Evolutionary conservation across 92 coral and sea anemone species (phyloP).

Genomic region (Metridium senile): DNA sequence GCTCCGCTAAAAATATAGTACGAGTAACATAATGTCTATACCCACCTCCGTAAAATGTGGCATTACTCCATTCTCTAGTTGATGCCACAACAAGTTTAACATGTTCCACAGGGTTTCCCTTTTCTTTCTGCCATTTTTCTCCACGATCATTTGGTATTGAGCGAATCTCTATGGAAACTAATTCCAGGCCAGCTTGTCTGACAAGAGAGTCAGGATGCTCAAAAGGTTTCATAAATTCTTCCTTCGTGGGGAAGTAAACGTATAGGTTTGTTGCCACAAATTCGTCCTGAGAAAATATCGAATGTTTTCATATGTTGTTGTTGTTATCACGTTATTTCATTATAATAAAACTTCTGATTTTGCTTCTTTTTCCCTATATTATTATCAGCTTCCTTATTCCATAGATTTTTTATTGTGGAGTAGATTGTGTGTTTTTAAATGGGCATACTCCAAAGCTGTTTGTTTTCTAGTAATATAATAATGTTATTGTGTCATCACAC

Average conservation of each 20-base stretch:
- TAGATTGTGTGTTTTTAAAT: no score
- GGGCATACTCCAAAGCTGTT: no score
- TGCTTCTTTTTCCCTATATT: no score
- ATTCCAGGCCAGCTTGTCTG: conserved; percentile 41
- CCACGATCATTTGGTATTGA: conserved; percentile 6
- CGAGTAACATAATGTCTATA: background rate
- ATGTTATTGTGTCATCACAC: no score
- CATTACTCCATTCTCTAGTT: conserved; percentile 31
- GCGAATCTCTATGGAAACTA: conserved; percentile 43
- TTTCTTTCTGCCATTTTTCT: conserved; percentile 27
- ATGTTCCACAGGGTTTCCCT: conserved; percentile 35
- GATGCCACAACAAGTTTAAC: conserved; percentile 9
- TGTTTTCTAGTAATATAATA: no score
- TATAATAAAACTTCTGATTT: no score
- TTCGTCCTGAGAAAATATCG: conserved; percentile 36
- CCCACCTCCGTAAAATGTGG: conserved; percentile 37
- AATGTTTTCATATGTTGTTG: no score
- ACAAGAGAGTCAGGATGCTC: conserved; percentile 21
- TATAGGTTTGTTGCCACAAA: conserved; percentile 31
- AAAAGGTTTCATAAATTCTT: conserved; percentile 41
- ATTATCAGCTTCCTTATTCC: no score
- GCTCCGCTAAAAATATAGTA: background rate
- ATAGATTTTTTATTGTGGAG: no score
- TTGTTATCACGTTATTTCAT: no score
- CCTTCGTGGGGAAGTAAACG: conserved; percentile 10